These are phyloP conservation scores for Hydrolagus colliei DNA, from an alignment of 2,797 vertebrate species.

Conservation along the genomic window DNA sequence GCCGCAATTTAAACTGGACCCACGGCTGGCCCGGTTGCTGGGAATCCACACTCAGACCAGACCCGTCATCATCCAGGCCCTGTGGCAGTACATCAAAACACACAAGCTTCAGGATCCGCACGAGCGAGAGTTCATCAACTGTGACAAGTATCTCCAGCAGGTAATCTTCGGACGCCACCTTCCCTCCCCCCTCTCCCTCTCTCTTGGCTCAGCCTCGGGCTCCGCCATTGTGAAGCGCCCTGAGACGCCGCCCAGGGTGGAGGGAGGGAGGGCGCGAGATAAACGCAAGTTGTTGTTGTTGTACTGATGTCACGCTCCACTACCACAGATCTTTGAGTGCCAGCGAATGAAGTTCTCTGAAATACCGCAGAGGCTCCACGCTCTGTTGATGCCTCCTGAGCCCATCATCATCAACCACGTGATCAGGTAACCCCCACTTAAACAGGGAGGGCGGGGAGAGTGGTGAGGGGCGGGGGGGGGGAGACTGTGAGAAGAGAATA, in stretches of 20 bases:
- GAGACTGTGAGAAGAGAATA: too few relatives aligned
- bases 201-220: background rate
- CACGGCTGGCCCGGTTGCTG: slow-evolving; percentile 85
- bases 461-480: background rate
- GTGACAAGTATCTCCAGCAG: slow-evolving; percentile 98
- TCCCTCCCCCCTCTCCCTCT: background rate
- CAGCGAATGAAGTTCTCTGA: slow-evolving; percentile 98
- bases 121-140: slow-evolving; percentile 93
- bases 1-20: slow-evolving; percentile 95
- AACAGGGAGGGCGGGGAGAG: background rate
- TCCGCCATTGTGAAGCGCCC: background rate
- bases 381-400: slow-evolving; percentile 93
- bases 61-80: slow-evolving; percentile 94
- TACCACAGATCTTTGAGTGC: slow-evolving; percentile 84
- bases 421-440: slow-evolving; percentile 71
- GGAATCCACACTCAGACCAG: slow-evolving; percentile 97
- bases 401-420: slow-evolving; percentile 98
- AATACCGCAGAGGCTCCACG: slow-evolving; percentile 93
- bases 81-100: slow-evolving; percentile 99
- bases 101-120: slow-evolving; percentile 97
- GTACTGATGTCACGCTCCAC: background rate
- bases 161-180: slow-evolving; percentile 44
- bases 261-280: too few relatives aligned
- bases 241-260: too few relatives aligned
- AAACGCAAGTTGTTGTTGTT: slow-evolving; percentile 33